Percentiles rank a stretch among this genome's conserved stretches.
Conservation (phyloP, 2,888 invertebrate genomes). For the Pandemis cinnamomeana region DNA sequence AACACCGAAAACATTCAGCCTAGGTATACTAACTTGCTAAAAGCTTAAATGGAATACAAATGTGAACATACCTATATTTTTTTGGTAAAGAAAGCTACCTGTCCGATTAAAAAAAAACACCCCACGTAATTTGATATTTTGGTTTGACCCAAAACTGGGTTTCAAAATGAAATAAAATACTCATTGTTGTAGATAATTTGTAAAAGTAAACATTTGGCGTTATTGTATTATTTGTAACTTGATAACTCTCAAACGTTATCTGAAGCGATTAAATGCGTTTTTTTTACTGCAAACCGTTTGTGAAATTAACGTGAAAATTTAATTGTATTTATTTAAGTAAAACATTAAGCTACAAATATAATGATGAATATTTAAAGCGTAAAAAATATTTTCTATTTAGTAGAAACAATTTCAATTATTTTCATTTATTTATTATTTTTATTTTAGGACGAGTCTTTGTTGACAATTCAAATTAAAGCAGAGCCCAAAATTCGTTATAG, state of each 20-base stretch:
- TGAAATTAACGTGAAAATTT: neutral
- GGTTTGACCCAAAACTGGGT: slow-evolving; percentile 58
- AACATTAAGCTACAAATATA: too few relatives aligned
- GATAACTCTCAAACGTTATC: slow-evolving; percentile 45
- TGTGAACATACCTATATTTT: neutral
- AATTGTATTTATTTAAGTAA: neutral
- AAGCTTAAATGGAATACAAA: neutral
- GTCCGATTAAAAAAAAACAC: slow-evolving; percentile 43
- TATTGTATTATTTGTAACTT: slow-evolving; percentile 61
- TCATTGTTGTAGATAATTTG: slow-evolving; percentile 75
- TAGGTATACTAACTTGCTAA: neutral
- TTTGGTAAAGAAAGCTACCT: slow-evolving; percentile 30
- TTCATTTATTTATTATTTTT: too few relatives aligned
- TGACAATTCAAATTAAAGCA: too few relatives aligned
- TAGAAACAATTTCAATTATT: neutral
- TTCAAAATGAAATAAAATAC: slow-evolving; percentile 59
- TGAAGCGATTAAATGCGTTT: slow-evolving; percentile 23
- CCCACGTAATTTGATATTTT: slow-evolving; percentile 74
- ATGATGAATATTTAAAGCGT: too few relatives aligned
- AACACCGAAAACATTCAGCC: neutral
- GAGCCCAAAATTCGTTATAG: too few relatives aligned
- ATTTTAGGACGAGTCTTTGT: too few relatives aligned
- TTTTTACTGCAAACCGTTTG: neutral
- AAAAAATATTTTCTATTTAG: too few relatives aligned
- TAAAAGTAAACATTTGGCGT: slow-evolving; percentile 77